These are phyloP conservation scores for Hystrix brachyura DNA, from an alignment of 2,113 vertebrate genomes.

Conservation along the genomic window DNA sequence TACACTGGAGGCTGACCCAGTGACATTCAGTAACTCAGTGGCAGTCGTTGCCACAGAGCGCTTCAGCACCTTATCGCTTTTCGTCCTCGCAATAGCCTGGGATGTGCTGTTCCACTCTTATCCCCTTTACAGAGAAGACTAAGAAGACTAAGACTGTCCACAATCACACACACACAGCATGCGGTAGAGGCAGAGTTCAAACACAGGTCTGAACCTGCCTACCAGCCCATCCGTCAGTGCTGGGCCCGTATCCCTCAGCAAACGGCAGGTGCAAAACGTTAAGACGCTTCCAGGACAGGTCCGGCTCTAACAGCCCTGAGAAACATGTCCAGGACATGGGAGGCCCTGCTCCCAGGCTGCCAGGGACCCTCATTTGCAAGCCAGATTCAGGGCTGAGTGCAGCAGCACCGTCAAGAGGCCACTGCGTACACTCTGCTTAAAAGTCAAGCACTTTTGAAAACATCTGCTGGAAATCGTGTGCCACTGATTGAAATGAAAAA, in stretches of 20 bases:
- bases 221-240: background rate
- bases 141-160: background rate
- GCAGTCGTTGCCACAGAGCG: background rate
- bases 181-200: background rate
- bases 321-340: background rate
- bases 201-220: accelerated
- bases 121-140: background rate
- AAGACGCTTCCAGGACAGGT: background rate
- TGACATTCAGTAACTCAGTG: background rate
- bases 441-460: slow-evolving; percentile 82
- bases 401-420: slow-evolving; percentile 32
- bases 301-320: background rate
- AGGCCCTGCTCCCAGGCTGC: background rate
- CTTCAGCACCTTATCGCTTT: background rate
- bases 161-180: background rate
- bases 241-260: background rate
- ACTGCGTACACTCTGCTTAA: slow-evolving; percentile 58
- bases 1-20: background rate
- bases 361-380: slow-evolving; percentile 70
- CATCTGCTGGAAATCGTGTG: slow-evolving; percentile 77
- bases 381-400: slow-evolving; percentile 52
- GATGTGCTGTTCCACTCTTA: background rate
- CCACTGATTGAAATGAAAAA: slow-evolving; percentile 77
- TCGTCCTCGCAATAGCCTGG: background rate
- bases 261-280: background rate